These are phyloP conservation scores for Penaeus japonicus DNA, from an alignment of 1,140 invertebrate genomes.

Conservation along the genomic window DNA sequence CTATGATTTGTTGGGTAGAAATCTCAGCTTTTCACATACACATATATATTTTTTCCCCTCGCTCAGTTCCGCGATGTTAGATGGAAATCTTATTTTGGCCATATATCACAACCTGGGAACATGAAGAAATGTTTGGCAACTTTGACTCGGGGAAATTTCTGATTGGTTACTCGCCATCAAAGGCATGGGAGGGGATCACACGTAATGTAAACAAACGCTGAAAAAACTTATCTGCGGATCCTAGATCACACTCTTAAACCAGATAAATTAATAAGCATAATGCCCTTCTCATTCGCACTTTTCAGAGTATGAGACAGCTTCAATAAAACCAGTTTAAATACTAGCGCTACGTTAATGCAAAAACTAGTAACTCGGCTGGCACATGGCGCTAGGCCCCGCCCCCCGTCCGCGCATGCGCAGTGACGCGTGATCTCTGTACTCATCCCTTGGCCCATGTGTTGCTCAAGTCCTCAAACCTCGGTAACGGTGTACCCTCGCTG, in stretches of 20 bases:
- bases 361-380: slow-evolving; percentile 33
- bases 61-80: not conserved
- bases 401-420: slow-evolving; percentile 40
- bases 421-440: not conserved
- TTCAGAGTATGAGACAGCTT: not conserved
- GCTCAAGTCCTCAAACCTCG: not conserved
- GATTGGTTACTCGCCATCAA: slow-evolving; percentile 25
- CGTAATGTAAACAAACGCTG: not conserved
- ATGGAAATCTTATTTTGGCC: slow-evolving; percentile 23
- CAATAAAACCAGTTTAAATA: slow-evolving; percentile 20
- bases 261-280: too few relatives aligned
- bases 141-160: not conserved
- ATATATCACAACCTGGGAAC: slow-evolving; percentile 22
- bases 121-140: slow-evolving; percentile 18
- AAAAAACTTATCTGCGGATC: not conserved
- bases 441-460: not conserved
- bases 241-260: not conserved
- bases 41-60: too few relatives aligned
- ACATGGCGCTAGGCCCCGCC: slow-evolving; percentile 26
- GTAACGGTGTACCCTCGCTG: not conserved
- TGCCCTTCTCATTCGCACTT: too few relatives aligned
- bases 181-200: not conserved
- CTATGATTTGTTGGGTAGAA: too few relatives aligned
- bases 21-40: too few relatives aligned
- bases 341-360: slow-evolving; percentile 25